Base-by-base conservation (phyloP, 2,797 vertebrate species). In the Hippocampus kuda region DNA sequence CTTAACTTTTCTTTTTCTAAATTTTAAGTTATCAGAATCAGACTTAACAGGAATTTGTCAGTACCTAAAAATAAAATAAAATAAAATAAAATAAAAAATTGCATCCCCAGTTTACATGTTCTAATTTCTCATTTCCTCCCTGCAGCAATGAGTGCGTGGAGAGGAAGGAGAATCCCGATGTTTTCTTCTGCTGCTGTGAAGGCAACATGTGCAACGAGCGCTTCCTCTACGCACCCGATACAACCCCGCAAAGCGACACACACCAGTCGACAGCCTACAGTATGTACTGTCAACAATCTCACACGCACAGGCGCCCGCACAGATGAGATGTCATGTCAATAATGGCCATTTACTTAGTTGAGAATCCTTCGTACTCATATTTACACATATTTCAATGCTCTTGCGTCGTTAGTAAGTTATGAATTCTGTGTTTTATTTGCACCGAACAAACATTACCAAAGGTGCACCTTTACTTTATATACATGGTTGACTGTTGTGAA, bases 171-270 rank as follows among this genome's bases (percentile, higher is more conserved):
- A 94, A 89, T 73, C 95, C 95, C 1, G 95, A 97, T 26, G 95
- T 98, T 9, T 97, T 95, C 87, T 98, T 98, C 91, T 98, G 95
- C 86, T 98, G 95, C 86, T 98, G 95, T 73, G 95, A 98, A 80
- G 95, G 95, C 83, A 95, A 92, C 86, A 92, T 94, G 91, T 98
- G 95, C 84, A 98, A 98, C 26, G 93, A 95, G 81, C 93, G 86
- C 80, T 96, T 98, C 84, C 90, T 94, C 83, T 95, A 96, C 72
- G 89, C 88, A 75, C 95, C 95, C 0, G 92, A 94, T 67, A 89
- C 90, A 67, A 82, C 91, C 30, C 89, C 89, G 0, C 90, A 90
- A 76, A 90, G 87, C 89, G 89, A 92, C 91, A 92, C 63, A 10
- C 72, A 77, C 67, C 83, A 86, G 30, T 85, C 87, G 1, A 87